These are phyloP conservation scores for Crossocerus cetratus DNA, from an alignment of 2,888 invertebrate species.

Conservation along the genomic window DNA sequence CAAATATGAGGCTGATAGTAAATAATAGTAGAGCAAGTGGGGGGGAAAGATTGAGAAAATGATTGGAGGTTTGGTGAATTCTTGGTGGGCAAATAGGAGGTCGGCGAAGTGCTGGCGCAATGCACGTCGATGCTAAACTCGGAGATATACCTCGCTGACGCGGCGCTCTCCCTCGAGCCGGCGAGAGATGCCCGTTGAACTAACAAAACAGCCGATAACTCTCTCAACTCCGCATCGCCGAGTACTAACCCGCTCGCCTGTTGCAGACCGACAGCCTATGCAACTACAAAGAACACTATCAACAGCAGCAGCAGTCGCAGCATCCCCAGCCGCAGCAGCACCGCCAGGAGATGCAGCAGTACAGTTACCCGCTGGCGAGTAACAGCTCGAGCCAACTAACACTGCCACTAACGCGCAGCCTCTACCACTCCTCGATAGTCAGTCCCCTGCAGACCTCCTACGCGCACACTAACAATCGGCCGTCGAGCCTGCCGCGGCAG, in stretches of 20 bases:
- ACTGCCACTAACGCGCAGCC: constrained; percentile 73
- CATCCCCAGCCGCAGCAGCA: constrained; percentile 75
- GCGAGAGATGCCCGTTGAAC: constrained; percentile 18
- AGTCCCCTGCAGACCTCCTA: constrained; percentile 72
- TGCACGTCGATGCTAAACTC: no score
- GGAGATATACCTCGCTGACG: no score
- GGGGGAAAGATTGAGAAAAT: no score
- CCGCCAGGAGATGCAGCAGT: constrained; percentile 76
- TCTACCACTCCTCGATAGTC: constrained; percentile 72
- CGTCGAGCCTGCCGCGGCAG: constrained; percentile 54
- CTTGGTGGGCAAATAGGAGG: no score
- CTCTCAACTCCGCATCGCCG: constrained; percentile 37
- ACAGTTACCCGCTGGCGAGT: constrained; percentile 75
- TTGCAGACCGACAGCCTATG: constrained; percentile 76
- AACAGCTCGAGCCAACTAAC: constrained; percentile 75
- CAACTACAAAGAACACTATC: constrained; percentile 76
- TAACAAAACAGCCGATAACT: constrained; percentile 22
- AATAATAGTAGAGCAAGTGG: no score
- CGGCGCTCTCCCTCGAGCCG: background rate
- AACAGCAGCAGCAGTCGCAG: constrained; percentile 70
- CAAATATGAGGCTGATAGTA: no score
- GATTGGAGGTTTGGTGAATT: no score
- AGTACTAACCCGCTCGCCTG: constrained; percentile 68
- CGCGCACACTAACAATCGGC: constrained; percentile 68
- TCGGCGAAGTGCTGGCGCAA: no score